These are phyloP conservation scores for Aphelenchoides avenae DNA, from an alignment of 1,140 invertebrate species.

Conservation along the genomic window DNA sequence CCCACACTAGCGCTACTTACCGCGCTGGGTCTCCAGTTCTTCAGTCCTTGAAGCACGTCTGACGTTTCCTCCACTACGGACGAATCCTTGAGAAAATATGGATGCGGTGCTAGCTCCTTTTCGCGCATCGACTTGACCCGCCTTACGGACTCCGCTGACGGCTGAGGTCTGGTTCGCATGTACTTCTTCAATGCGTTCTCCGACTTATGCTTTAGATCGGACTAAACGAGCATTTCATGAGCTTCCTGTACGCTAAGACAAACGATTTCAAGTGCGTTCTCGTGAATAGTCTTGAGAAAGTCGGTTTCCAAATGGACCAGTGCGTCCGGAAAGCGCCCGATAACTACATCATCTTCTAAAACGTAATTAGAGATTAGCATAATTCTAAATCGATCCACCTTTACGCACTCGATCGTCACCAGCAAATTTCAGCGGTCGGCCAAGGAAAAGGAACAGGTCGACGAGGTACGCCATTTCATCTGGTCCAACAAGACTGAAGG, in stretches of 20 bases:
- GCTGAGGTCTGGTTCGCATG: slow-evolving; percentile 74
- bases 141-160: slow-evolving; percentile 81
- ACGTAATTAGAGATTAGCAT: slow-evolving; percentile 2
- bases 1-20: slow-evolving; percentile 1
- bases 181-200: slow-evolving; percentile 87
- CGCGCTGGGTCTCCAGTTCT: slow-evolving; percentile 75
- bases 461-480: slow-evolving; percentile 88
- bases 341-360: slow-evolving; percentile 61
- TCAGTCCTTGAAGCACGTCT: slow-evolving; percentile 71
- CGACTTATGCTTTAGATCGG: slow-evolving; percentile 72
- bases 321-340: slow-evolving; percentile 76
- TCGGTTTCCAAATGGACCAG: slow-evolving; percentile 77
- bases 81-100: slow-evolving; percentile 30
- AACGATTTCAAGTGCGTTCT: slow-evolving; percentile 72
- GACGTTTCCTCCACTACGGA: slow-evolving; percentile 39
- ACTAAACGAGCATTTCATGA: slow-evolving; percentile 61
- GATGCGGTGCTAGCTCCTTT: neutral
- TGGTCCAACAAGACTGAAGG: slow-evolving; percentile 78
- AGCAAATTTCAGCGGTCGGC: slow-evolving; percentile 60
- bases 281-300: slow-evolving; percentile 73
- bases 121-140: slow-evolving; percentile 68
- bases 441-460: slow-evolving; percentile 89
- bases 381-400: slow-evolving; percentile 1
- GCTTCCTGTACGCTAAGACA: neutral
- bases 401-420: slow-evolving; percentile 3